Conservation (phyloP, 1,140 invertebrate species). For the Drosophila sturtevanti region DNA sequence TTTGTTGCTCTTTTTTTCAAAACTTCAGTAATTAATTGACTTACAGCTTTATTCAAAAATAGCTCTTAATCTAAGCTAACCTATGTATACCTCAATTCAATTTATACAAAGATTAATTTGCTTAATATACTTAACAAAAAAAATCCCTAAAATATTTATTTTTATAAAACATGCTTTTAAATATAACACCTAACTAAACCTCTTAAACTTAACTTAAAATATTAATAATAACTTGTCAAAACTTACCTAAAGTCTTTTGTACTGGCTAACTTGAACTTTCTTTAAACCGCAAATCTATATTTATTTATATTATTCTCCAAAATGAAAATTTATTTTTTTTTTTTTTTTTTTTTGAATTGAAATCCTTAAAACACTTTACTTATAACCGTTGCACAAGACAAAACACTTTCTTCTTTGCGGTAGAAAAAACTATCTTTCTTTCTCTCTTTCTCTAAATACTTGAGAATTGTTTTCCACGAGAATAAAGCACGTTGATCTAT, state of each 20-base stretch:
- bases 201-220: background rate
- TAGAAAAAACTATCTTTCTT: background rate
- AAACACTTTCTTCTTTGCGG: background rate
- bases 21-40: no score
- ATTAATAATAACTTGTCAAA: background rate
- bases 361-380: constrained; percentile 7
- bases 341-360: background rate
- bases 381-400: background rate
- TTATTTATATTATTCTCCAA: background rate
- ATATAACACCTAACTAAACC: no score
- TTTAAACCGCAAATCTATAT: constrained; percentile 5
- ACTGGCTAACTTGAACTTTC: constrained; percentile 8
- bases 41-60: no score
- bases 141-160: no score
- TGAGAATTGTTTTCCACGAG: background rate
- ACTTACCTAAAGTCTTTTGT: constrained; percentile 17
- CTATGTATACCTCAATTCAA: no score
- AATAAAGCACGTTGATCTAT: constrained; percentile 21
- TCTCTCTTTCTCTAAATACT: background rate
- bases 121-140: no score
- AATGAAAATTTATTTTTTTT: background rate
- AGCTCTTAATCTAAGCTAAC: no score
- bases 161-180: no score
- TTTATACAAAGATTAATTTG: no score
- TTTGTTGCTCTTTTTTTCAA: no score